A percentile compares a stretch with the other conserved stretches of the same genome.
Conservation (phyloP, 2,888 invertebrate species). For the Sturmia bella region DNA sequence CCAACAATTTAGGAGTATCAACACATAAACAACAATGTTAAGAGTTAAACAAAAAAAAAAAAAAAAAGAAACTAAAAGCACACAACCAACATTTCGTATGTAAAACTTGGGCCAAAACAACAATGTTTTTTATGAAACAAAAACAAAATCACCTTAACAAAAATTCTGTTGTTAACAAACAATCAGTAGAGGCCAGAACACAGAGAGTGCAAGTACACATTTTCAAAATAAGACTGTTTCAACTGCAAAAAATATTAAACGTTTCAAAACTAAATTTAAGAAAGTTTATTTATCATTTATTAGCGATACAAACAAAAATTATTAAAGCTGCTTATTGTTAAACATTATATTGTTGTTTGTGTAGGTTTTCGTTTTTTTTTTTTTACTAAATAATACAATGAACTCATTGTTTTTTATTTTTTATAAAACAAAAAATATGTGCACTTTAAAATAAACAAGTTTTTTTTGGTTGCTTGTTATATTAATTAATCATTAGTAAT, state of each 20-base stretch:
- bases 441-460: conserved; percentile 23
- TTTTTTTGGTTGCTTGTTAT: conserved; percentile 26
- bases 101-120: conserved; percentile 56
- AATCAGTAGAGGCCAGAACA: conserved; percentile 59
- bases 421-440: neutral
- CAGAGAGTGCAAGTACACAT: conserved; percentile 39
- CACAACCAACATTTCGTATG: conserved; percentile 28
- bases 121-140: conserved; percentile 20
- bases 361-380: conserved; percentile 29
- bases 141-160: conserved; percentile 37
- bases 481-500: conserved; percentile 25
- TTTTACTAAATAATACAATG: neutral
- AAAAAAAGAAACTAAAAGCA: neutral
- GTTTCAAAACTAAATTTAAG: conserved; percentile 8
- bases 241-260: conserved; percentile 18
- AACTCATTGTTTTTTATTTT: conserved; percentile 18
- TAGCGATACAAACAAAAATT: conserved; percentile 45
- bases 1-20: conserved; percentile 37
- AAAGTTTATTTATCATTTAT: conserved; percentile 1
- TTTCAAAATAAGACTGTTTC: conserved; percentile 58
- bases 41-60: neutral
- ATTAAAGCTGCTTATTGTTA: conserved; percentile 33
- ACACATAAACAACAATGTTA: conserved; percentile 12
- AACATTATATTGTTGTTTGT: conserved; percentile 56
- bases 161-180: conserved; percentile 46